Conservation (phyloP, 2,888 invertebrate species). For the Amiota communis region DNA sequence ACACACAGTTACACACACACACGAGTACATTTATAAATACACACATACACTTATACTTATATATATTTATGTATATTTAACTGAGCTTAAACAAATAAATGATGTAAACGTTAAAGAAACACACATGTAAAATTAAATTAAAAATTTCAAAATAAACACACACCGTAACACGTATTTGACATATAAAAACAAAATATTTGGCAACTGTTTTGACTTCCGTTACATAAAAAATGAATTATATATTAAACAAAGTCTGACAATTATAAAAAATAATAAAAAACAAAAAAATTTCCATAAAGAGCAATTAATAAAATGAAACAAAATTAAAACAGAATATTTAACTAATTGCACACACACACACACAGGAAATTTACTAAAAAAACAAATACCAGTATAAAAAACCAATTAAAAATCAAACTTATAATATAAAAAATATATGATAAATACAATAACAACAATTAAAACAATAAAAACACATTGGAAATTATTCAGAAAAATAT, state of each 20-base stretch:
- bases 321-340: too few relatives aligned
- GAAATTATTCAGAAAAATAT: neutral
- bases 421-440: neutral
- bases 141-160: conserved; percentile 40
- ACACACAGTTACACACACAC: conserved; percentile 38
- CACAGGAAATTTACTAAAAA: conserved; percentile 1
- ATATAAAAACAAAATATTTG: conserved; percentile 48
- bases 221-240: conserved; percentile 53
- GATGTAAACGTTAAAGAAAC: conserved; percentile 36
- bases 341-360: neutral
- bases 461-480: neutral
- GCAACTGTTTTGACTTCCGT: conserved; percentile 62
- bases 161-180: conserved; percentile 18
- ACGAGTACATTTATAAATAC: conserved; percentile 4
- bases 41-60: conserved; percentile 30
- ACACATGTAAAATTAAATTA: conserved; percentile 16
- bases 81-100: conserved; percentile 55
- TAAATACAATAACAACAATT: neutral
- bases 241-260: conserved; percentile 58
- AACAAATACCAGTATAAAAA: neutral
- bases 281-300: conserved; percentile 36
- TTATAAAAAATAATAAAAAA: conserved; percentile 7
- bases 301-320: neutral
- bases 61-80: conserved; percentile 48
- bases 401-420: conserved; percentile 8